These are phyloP conservation scores for Sycophaga agraensis DNA, from an alignment of 1,140 invertebrate species.

Conservation along the genomic window DNA sequence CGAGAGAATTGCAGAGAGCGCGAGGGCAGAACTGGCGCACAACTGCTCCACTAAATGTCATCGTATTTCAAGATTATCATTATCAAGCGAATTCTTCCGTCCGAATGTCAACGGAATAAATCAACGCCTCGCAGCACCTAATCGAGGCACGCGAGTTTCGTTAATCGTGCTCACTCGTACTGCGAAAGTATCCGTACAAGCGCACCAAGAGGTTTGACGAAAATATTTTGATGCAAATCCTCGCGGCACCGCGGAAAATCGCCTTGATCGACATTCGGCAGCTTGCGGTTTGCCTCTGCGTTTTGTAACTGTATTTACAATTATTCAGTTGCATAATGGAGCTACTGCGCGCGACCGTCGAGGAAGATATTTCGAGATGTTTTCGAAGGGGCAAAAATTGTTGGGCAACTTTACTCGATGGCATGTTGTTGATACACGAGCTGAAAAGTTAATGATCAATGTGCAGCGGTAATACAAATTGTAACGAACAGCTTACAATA, in stretches of 20 bases:
- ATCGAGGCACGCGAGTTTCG: not conserved
- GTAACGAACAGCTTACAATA: too few relatives aligned
- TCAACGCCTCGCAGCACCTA: constrained; percentile 21
- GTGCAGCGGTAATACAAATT: too few relatives aligned
- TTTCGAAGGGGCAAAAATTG: too few relatives aligned
- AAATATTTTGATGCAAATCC: not conserved
- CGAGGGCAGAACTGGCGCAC: too few relatives aligned
- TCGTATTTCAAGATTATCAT: constrained; percentile 20
- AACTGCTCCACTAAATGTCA: not conserved
- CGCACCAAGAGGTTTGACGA: not conserved
- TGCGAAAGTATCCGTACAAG: not conserved
- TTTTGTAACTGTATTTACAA: not conserved
- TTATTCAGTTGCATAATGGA: too few relatives aligned
- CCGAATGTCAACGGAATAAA: constrained; percentile 21
- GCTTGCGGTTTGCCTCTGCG: not conserved
- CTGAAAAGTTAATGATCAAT: too few relatives aligned
- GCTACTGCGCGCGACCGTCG: too few relatives aligned
- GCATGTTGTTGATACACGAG: too few relatives aligned
- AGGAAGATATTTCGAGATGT: too few relatives aligned
- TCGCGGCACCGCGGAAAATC: not conserved
- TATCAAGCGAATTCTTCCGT: constrained; percentile 11
- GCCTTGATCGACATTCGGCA: not conserved
- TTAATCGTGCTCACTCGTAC: not conserved
- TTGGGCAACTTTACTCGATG: too few relatives aligned
- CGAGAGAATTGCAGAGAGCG: not conserved